Conservation (phyloP, 2,888 invertebrate genomes). For the Phortica magna region DNA sequence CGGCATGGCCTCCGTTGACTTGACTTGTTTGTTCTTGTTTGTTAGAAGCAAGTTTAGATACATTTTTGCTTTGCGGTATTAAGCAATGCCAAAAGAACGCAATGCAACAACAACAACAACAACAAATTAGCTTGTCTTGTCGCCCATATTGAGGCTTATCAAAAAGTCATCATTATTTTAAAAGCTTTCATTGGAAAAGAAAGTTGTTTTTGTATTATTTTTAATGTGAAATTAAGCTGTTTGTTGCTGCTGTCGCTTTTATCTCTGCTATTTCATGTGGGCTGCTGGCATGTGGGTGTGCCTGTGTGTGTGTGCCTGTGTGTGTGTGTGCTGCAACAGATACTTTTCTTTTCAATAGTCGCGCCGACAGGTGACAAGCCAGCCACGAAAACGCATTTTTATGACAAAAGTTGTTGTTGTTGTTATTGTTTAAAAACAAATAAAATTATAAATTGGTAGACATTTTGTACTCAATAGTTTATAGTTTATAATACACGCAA, state of each 20-base stretch:
- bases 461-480: not conserved
- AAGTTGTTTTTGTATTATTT: conserved; percentile 27
- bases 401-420: not conserved
- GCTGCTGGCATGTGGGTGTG: conserved; percentile 55
- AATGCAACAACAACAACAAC: not conserved
- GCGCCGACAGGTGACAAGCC: not conserved
- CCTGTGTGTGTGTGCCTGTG: conserved; percentile 3
- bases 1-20: conserved; percentile 33
- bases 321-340: conserved; percentile 39
- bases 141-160: too few species aligned
- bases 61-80: conserved; percentile 51
- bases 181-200: conserved; percentile 41
- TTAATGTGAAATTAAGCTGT: conserved; percentile 55
- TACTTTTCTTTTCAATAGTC: conserved; percentile 32
- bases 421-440: not conserved
- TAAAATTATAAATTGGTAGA: not conserved
- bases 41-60: conserved; percentile 65
- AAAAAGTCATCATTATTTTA: not conserved
- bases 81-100: not conserved
- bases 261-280: conserved; percentile 39
- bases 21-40: conserved; percentile 41
- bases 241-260: conserved; percentile 46
- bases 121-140: not conserved
- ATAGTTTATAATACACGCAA: not conserved
- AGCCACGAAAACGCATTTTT: not conserved